phyloP scores from a whole-genome alignment of 2,888 invertebrate species.

The Nemapogon koenigi region DNA sequence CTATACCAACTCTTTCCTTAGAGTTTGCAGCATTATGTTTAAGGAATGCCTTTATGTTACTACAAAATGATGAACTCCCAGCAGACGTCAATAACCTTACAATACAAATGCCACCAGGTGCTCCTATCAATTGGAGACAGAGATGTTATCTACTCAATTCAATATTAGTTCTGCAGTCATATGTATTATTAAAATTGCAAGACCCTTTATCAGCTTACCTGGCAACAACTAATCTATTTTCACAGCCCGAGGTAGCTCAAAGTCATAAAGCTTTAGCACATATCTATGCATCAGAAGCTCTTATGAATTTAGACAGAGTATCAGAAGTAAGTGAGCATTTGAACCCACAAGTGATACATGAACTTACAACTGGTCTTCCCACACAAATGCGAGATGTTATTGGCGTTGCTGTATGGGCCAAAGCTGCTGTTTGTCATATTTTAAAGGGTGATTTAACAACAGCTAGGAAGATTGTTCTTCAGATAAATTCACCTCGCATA shows the following conservation, averaged over 20 bases:
- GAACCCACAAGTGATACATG: slow-evolving; percentile 74
- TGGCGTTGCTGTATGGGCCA: slow-evolving; percentile 59
- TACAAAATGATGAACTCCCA: slow-evolving; percentile 65
- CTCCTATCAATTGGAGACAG: slow-evolving; percentile 67
- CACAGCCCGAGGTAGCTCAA: slow-evolving; percentile 66
- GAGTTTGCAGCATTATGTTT: slow-evolving; percentile 91
- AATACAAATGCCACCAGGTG: slow-evolving; percentile 66
- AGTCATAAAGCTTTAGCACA: slow-evolving; percentile 78
- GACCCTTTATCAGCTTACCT: slow-evolving; percentile 82
- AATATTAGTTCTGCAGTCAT: slow-evolving; percentile 81
- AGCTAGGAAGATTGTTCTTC: slow-evolving; percentile 51
- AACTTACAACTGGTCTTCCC: slow-evolving; percentile 47
- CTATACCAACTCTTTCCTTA: slow-evolving; percentile 85
- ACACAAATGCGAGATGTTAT: slow-evolving; percentile 52
- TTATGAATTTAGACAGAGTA: slow-evolving; percentile 81
- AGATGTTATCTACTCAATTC: slow-evolving; percentile 67
- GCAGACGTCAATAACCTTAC: slow-evolving; percentile 31
- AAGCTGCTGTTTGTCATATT: slow-evolving; percentile 57
- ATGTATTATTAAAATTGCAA: slow-evolving; percentile 83
- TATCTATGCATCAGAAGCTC: slow-evolving; percentile 88
- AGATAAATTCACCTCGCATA: slow-evolving; percentile 53
- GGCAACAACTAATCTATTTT: slow-evolving; percentile 77
- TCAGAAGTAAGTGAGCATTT: slow-evolving; percentile 85
- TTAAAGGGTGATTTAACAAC: slow-evolving; percentile 50
- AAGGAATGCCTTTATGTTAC: slow-evolving; percentile 78